These are phyloP conservation scores for Agrotis puta DNA, from an alignment of 2,888 invertebrate species.

Conservation along the genomic window DNA sequence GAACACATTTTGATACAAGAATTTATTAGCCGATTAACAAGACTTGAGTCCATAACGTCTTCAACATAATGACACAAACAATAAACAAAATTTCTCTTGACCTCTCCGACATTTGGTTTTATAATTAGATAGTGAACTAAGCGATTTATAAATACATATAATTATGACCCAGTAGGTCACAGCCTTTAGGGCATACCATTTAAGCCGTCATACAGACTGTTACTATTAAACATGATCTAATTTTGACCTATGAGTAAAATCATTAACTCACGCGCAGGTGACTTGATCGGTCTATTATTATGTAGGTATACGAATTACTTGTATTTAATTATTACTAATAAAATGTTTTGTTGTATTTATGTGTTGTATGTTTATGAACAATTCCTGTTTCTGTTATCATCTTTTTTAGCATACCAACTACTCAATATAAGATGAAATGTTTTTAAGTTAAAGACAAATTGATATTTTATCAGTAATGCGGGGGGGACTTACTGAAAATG, in stretches of 20 bases:
- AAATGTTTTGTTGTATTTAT: too few relatives aligned
- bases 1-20: background rate
- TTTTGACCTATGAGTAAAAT: constrained; percentile 65
- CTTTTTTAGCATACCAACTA: too few relatives aligned
- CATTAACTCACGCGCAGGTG: constrained; percentile 34
- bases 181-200: constrained; percentile 45
- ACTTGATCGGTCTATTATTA: constrained; percentile 27
- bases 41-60: constrained; percentile 4
- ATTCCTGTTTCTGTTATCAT: too few relatives aligned
- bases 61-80: constrained; percentile 20
- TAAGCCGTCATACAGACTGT: constrained; percentile 37
- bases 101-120: constrained; percentile 37
- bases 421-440: too few relatives aligned
- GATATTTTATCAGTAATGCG: too few relatives aligned
- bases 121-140: constrained; percentile 39
- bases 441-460: too few relatives aligned
- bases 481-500: too few relatives aligned
- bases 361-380: too few relatives aligned
- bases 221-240: constrained; percentile 62
- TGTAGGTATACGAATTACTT: background rate
- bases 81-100: constrained; percentile 31
- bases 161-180: constrained; percentile 43
- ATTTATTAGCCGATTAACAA: background rate
- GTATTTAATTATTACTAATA: background rate
- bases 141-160: constrained; percentile 38